Evolutionary conservation across 1,140 invertebrate genomes (phyloP).

Genomic region (Delia radicum): DNA sequence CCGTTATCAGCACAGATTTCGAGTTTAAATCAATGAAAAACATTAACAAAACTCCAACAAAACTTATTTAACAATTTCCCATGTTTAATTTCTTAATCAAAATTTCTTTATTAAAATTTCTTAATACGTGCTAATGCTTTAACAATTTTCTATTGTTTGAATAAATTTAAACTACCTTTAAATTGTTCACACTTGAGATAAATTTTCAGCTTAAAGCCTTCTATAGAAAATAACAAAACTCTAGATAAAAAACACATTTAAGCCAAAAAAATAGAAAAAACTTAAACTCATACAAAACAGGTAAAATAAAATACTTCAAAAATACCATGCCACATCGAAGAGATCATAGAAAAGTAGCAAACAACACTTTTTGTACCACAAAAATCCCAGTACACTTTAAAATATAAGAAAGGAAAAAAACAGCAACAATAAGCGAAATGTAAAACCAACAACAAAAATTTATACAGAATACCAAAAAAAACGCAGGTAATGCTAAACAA

Average conservation of each 20-base stretch:
- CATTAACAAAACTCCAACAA: too few species aligned
- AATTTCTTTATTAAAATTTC: too few species aligned
- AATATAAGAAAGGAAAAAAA: background rate
- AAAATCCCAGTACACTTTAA: background rate
- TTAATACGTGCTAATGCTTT: too few species aligned
- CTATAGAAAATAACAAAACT: background rate
- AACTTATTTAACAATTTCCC: too few species aligned
- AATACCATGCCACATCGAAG: background rate
- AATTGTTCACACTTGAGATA: constrained; percentile 4
- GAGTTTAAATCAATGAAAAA: too few species aligned
- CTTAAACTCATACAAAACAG: background rate
- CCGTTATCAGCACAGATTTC: too few species aligned
- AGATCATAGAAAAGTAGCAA: background rate
- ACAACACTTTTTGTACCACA: background rate
- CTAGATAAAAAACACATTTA: background rate
- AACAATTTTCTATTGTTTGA: too few species aligned
- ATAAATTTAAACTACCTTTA: background rate
- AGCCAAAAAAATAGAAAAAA: background rate
- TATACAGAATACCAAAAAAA: background rate
- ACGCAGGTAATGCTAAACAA: background rate
- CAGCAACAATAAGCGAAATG: too few species aligned
- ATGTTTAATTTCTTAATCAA: too few species aligned
- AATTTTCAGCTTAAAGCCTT: background rate
- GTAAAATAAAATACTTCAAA: background rate
- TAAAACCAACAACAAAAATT: background rate